A percentile compares a stretch with the other conserved stretches of the same genome.
Conservation (phyloP, 2,888 invertebrate species). For the Myathropa florea region DNA sequence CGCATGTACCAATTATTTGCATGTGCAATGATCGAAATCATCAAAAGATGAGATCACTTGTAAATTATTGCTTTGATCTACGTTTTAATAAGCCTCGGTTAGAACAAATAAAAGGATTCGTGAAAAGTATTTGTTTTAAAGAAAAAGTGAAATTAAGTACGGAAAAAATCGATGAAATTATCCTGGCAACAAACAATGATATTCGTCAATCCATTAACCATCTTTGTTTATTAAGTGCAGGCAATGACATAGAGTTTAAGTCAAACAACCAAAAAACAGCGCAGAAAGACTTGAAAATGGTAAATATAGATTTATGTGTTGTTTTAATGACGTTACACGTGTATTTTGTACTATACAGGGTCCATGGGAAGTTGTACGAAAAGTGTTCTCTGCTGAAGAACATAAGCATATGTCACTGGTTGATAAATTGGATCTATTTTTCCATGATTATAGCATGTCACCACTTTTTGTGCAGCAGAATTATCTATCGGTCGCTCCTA, state of each 20-base stretch:
- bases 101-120: constrained; percentile 94
- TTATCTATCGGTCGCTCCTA: constrained; percentile 91
- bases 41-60: constrained; percentile 94
- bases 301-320: constrained; percentile 74
- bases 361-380: constrained; percentile 95
- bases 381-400: constrained; percentile 91
- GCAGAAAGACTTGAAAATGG: constrained; percentile 92
- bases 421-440: constrained; percentile 95
- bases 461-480: constrained; percentile 99
- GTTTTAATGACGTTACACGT: not conserved
- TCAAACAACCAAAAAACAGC: constrained; percentile 82
- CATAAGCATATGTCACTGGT: constrained; percentile 89
- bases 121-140: constrained; percentile 95
- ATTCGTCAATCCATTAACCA: constrained; percentile 96
- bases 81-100: constrained; percentile 91
- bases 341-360: constrained; percentile 82
- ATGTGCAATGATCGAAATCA: constrained; percentile 99
- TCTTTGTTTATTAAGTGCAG: constrained; percentile 89
- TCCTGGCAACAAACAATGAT: constrained; percentile 94
- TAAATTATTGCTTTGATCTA: constrained; percentile 97
- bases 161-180: constrained; percentile 90
- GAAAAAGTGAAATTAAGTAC: constrained; percentile 91
- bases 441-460: constrained; percentile 97
- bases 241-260: constrained; percentile 81
- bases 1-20: constrained; percentile 94